Base-by-base conservation (phyloP, 2,888 invertebrate genomes). In the Achlya flavicornis region DNA sequence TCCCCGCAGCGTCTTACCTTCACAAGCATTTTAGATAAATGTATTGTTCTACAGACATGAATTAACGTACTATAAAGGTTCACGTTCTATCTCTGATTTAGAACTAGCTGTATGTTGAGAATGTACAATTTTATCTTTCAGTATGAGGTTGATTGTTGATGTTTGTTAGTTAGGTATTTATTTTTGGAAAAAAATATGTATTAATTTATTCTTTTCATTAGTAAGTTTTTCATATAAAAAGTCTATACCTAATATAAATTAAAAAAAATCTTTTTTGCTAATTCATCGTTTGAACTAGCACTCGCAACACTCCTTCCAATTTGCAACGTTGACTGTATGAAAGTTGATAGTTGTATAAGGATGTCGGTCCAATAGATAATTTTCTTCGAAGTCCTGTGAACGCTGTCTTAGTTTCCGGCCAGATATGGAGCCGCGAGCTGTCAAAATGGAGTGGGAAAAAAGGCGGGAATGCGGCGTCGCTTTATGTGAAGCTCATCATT, bases 381-480 rank as follows among this genome's bases (percentile, higher is more conserved):
- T 59, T 19, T 12, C 60, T 60, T 41, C 68, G 61, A 63, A 71
- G 63, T 74, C 77, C 75, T 91, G 91, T 93, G 92, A 89, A 89
- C 93, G 74, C 90, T 76, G 89, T 91, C 92, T 93, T 93, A 93
- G 80, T 82, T 87, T 87, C 87, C 85, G 89, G 89, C 93, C 92
- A 93, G 93, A 93, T 93, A 93, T 92, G 92, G 93, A 91, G 93
- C 93, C 93, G 85, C 93, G 93, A 93, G 90, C 93, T 93, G 93
- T 93, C 93, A 93, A 93, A 93, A 92, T 93, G 93, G 93, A 93
- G 93, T 92, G 93, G 93, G 93, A 94, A 94, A 94, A 94, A 94
- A 94, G 94, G 94, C 94, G 94, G 94, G 94, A 94, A 94, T 94
- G 94, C 88, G 94, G 93, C 93, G 80, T 88, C 92, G 88, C 90